These are phyloP conservation scores for Stenurella melanura DNA, from an alignment of 2,888 invertebrate species.

Conservation along the genomic window DNA sequence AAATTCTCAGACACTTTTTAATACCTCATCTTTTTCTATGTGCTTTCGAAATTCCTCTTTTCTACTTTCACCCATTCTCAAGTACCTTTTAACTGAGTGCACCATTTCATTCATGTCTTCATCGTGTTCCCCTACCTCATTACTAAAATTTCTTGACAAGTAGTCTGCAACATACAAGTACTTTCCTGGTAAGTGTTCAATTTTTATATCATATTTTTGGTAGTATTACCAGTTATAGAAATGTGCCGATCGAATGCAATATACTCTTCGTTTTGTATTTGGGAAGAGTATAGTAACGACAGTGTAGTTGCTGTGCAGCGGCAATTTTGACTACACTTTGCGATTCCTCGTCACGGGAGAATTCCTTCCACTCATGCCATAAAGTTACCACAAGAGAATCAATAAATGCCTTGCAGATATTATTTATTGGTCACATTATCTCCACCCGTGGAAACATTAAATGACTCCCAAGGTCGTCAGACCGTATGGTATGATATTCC, in stretches of 20 bases:
- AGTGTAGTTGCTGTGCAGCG: too few species aligned
- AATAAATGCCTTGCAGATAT: too few species aligned
- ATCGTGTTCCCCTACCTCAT: constrained; percentile 30
- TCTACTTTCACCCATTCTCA: constrained; percentile 35
- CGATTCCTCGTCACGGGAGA: too few species aligned
- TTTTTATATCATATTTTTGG: constrained; percentile 40
- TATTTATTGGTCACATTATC: too few species aligned
- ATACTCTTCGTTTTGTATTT: too few species aligned
- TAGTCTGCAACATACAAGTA: constrained; percentile 34
- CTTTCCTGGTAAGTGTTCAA: constrained; percentile 41
- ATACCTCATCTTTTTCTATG: background rate
- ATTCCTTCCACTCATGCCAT: too few species aligned
- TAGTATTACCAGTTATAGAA: constrained; percentile 30
- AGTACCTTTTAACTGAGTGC: constrained; percentile 36
- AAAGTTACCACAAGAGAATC: too few species aligned
- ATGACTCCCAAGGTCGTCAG: too few species aligned
- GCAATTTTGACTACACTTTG: too few species aligned
- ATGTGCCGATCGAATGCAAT: too few species aligned
- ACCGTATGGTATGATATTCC: too few species aligned
- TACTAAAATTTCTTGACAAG: constrained; percentile 34
- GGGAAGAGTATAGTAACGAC: constrained; percentile 7
- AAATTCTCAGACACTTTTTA: background rate
- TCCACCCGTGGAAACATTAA: too few species aligned
- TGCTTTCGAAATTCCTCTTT: constrained; percentile 24
- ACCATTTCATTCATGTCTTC: constrained; percentile 37